Evolutionary conservation across 2,888 invertebrate species (phyloP).

Genomic region (Ptilodon capucinus): DNA sequence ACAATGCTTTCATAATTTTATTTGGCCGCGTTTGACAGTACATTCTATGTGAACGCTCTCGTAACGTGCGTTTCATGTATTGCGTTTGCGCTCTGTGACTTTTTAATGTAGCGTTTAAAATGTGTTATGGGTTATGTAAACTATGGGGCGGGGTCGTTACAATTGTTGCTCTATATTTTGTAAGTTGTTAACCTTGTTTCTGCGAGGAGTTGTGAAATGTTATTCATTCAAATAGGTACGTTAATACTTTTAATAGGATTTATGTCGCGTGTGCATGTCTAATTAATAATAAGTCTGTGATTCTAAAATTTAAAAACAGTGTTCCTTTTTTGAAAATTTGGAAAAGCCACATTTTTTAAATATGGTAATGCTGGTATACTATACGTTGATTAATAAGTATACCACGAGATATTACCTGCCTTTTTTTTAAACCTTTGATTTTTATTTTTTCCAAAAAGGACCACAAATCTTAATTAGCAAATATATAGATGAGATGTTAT

Average conservation of each 20-base stretch:
- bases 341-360: too few relatives aligned
- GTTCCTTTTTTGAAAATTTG: too few relatives aligned
- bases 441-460: too few relatives aligned
- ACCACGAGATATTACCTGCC: too few relatives aligned
- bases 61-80: slow-evolving; percentile 20
- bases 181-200: background rate
- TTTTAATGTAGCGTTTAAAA: slow-evolving; percentile 19
- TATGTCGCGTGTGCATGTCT: background rate
- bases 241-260: background rate
- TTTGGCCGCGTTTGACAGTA: slow-evolving; percentile 31
- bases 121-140: slow-evolving; percentile 4
- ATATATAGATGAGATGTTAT: too few relatives aligned
- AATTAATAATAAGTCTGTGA: too few relatives aligned
- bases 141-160: slow-evolving; percentile 1
- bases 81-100: slow-evolving; percentile 16
- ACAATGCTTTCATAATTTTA: slow-evolving; percentile 43
- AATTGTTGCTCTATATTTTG: slow-evolving; percentile 1
- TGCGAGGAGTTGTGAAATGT: background rate
- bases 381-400: too few relatives aligned
- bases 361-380: too few relatives aligned
- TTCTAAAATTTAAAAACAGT: too few relatives aligned
- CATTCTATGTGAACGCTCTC: slow-evolving; percentile 21
- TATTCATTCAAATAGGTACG: background rate
- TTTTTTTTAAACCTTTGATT: too few relatives aligned
- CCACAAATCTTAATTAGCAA: too few relatives aligned